A percentile compares a stretch with the other conserved stretches of the same genome.
Conservation (phyloP, 2,113 vertebrate genomes). For the Hippocampus mohnikei region DNA sequence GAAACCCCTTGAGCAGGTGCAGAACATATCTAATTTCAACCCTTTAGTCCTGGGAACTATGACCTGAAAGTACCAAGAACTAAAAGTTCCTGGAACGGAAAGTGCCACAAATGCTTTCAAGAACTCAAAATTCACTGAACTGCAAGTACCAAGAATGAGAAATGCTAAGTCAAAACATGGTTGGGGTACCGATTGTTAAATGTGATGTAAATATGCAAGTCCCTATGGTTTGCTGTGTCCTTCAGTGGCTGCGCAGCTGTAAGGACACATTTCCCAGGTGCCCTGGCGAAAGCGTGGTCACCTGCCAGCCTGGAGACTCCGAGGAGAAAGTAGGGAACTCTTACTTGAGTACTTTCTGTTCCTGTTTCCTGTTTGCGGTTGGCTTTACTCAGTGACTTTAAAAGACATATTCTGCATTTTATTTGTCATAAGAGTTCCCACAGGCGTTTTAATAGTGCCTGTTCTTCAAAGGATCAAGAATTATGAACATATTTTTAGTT, state of each 20-base stretch:
- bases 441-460: not conserved
- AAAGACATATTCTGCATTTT: too few species aligned
- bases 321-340: slow-evolving; percentile 86
- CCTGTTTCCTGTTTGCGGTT: slow-evolving; percentile 15
- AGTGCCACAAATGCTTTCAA: too few species aligned
- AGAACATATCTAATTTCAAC: too few species aligned
- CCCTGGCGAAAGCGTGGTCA: slow-evolving; percentile 85
- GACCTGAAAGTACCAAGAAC: not conserved
- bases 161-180: too few species aligned
- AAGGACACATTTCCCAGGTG: slow-evolving; percentile 92
- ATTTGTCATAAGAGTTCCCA: too few species aligned
- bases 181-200: too few species aligned
- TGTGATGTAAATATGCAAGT: too few species aligned
- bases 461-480: not conserved
- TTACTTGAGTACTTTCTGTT: slow-evolving; percentile 4
- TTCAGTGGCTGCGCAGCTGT: slow-evolving; percentile 94
- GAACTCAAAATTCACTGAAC: too few species aligned
- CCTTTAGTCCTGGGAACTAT: too few species aligned
- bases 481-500: too few species aligned
- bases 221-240: not conserved
- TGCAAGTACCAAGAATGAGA: too few species aligned
- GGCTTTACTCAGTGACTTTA: slow-evolving; percentile 37
- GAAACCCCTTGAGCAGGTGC: too few species aligned
- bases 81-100: not conserved
- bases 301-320: slow-evolving; percentile 87